Evolutionary conservation across 2,113 vertebrate genomes (phyloP), one percentile per base, ranked within the genome.

Genomic region (Anguilla rostrata): DNA sequence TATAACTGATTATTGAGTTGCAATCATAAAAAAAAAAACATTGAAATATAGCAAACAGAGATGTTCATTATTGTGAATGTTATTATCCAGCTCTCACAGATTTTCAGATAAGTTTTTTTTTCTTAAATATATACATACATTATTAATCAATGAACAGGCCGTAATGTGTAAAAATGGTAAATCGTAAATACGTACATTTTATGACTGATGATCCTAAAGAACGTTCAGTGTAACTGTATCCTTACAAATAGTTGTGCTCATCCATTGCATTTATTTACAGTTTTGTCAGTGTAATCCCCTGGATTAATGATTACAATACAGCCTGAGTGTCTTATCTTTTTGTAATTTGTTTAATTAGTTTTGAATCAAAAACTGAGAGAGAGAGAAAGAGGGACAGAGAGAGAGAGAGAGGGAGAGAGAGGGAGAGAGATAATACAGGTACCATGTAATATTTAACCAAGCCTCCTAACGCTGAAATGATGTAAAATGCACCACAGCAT

Each of bases 401-500:
- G 22, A 26, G 26, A 75, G 71, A 34, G 71, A 75, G n/a, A 75
- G n/a, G 34, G 78, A 34, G 78, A 22, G 43, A 46, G 43, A 85
- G 41, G 86, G 85, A 71, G 82, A n/a, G 79, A 60, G 75, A 81
- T 57, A 78, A 63, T 84, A 89, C 87, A 87, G 88, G 86, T 91
- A 88, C n/a, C 79, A 78, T 87, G 63, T 87, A 80, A 90, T 89
- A 82, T 89, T 86, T 85, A 63, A 88, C 90, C 88, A 86, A 92
- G 88, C 83, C 82, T 85, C 88, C 85, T 85, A 82, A 89, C 86
- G 39, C 85, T 88, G 84, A 81, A 87, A 84, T 89, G 86, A 89
- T 89, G 84, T 88, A 78, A 88, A 90, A 91, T 91, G 87, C 91
- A 92, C 63, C 63, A 87, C 88, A 89, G 89, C 90, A 92, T 93